Conservation (phyloP, 2,888 invertebrate genomes). For the Malthinus flaveolus region DNA sequence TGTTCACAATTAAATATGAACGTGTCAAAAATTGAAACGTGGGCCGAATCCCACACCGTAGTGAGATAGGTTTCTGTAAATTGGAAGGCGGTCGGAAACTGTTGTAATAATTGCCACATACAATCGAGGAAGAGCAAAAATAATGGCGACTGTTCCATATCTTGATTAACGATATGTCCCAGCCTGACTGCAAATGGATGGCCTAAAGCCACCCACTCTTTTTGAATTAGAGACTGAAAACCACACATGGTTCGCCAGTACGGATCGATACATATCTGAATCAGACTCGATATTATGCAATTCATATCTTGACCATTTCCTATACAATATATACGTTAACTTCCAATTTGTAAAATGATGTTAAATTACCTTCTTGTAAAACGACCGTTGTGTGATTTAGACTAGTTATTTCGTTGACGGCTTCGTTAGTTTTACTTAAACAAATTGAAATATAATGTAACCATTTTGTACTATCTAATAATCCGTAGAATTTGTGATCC, state of each 20-base stretch:
- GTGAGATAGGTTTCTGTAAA: constrained; percentile 92
- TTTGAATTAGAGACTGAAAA: constrained; percentile 88
- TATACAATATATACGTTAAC: constrained; percentile 40
- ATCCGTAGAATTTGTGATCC: constrained; percentile 79
- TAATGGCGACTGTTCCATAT: constrained; percentile 75
- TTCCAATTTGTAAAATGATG: background rate
- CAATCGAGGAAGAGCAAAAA: constrained; percentile 92
- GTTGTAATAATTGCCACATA: constrained; percentile 87
- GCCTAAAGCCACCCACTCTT: constrained; percentile 93
- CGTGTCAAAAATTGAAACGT: constrained; percentile 88
- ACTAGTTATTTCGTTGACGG: constrained; percentile 66
- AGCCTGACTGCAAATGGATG: constrained; percentile 72
- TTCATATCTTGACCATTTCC: constrained; percentile 86
- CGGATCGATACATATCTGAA: constrained; percentile 86
- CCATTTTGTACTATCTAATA: constrained; percentile 85
- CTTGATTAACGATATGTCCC: constrained; percentile 68
- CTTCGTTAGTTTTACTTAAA: constrained; percentile 72
- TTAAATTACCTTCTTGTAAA: constrained; percentile 73
- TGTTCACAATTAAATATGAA: constrained; percentile 88
- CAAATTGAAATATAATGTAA: constrained; percentile 78
- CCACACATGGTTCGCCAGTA: constrained; percentile 80
- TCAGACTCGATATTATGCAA: constrained; percentile 83
- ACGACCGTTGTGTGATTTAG: constrained; percentile 70
- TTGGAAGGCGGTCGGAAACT: constrained; percentile 88
- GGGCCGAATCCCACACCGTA: constrained; percentile 87